Evolutionary conservation across 2,797 vertebrate genomes (phyloP).

Genomic region (Lithobates pipiens): DNA sequence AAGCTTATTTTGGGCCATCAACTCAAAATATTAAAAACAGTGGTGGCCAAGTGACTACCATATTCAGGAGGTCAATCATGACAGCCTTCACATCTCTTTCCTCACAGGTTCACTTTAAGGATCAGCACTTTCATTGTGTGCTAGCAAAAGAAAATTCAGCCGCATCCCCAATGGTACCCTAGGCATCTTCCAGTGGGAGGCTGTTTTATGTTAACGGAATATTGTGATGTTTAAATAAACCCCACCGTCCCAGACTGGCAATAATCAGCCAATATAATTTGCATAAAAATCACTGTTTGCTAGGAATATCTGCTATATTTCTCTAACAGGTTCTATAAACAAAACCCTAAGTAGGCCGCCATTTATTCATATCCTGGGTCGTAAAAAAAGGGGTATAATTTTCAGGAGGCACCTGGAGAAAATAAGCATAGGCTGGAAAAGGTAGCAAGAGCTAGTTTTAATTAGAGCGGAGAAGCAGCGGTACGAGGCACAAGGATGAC

Average conservation of each 20-base stretch:
- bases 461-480: slow-evolving; percentile 76
- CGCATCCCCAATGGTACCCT: neutral
- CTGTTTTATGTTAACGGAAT: neutral
- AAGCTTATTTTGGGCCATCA: too few relatives aligned
- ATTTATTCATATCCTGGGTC: slow-evolving; percentile 55
- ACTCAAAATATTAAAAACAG: too few relatives aligned
- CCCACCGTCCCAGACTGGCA: slow-evolving; percentile 7
- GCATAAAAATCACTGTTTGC: slow-evolving; percentile 30
- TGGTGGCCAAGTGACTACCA: too few relatives aligned
- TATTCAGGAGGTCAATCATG: too few relatives aligned
- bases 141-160: neutral
- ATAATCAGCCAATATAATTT: slow-evolving; percentile 31
- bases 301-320: slow-evolving; percentile 33
- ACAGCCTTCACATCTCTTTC: too few relatives aligned
- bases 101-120: neutral
- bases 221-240: slow-evolving; percentile 27
- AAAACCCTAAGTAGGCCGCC: slow-evolving; percentile 62
- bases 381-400: slow-evolving; percentile 66
- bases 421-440: slow-evolving; percentile 72
- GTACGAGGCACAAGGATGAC: slow-evolving; percentile 78
- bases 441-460: slow-evolving; percentile 73
- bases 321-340: slow-evolving; percentile 35
- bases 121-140: neutral
- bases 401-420: slow-evolving; percentile 73
- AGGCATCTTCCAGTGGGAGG: neutral